Evolutionary conservation across 2,113 vertebrate genomes (phyloP).

Genomic region (Panthera tigris): DNA sequence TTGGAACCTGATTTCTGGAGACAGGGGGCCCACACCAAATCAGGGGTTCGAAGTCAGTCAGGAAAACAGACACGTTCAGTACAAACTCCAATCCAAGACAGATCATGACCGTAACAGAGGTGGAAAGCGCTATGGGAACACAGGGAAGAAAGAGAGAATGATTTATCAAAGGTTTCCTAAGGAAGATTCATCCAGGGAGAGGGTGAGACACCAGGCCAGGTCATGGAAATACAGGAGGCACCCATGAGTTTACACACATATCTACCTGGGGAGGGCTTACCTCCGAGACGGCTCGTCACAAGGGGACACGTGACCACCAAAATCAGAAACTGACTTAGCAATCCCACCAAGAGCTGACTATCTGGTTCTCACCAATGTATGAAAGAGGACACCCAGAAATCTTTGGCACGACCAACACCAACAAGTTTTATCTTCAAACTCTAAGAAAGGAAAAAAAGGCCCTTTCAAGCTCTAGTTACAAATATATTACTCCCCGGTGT

Average conservation of each 20-base stretch:
- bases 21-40: neutral
- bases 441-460: neutral
- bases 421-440: neutral
- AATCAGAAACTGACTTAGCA: neutral
- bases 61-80: neutral
- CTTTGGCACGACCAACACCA: neutral
- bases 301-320: accelerated
- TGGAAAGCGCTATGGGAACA: accelerated
- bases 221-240: neutral
- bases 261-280: no score
- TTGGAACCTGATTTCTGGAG: neutral
- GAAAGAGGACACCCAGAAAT: neutral
- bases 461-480: neutral
- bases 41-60: neutral
- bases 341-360: neutral
- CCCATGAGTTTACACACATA: neutral
- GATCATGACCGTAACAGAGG: neutral
- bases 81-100: neutral
- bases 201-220: neutral
- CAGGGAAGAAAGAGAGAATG: neutral
- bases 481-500: accelerated
- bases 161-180: neutral
- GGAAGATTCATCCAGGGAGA: neutral
- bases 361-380: neutral
- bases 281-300: accelerated